phyloP scores from a whole-genome alignment of 2,797 vertebrate genomes.

The Astyanax mexicanus region DNA sequence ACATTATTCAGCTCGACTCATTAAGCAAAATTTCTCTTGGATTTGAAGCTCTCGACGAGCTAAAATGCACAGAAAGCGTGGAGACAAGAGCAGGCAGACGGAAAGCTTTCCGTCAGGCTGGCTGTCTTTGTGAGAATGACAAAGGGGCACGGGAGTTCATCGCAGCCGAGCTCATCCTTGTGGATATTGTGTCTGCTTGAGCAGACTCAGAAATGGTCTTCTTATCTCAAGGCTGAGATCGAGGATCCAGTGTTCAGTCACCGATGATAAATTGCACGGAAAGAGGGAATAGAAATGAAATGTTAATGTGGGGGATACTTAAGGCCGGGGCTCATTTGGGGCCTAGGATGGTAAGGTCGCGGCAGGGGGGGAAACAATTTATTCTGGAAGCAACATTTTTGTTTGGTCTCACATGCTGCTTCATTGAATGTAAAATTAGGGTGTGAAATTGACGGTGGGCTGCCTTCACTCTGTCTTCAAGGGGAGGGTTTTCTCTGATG shows the following conservation, averaged over 20 bases:
- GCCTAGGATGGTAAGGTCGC: conserved; percentile 66
- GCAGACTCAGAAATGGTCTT: conserved; percentile 58
- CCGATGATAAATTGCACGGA: conserved; percentile 79
- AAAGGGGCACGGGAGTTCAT: conserved; percentile 50
- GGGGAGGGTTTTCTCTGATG: neutral
- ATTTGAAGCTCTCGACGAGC: conserved; percentile 74
- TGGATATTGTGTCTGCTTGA: conserved; percentile 66
- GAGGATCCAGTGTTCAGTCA: conserved; percentile 61
- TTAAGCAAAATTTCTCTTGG: conserved; percentile 78
- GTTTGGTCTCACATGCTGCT: conserved; percentile 17
- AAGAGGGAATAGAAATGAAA: conserved; percentile 79
- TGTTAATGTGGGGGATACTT: conserved; percentile 72
- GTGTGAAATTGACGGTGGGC: conserved; percentile 10
- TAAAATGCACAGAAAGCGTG: conserved; percentile 59
- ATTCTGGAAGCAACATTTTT: conserved; percentile 44
- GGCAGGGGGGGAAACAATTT: conserved; percentile 44
- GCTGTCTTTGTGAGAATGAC: conserved; percentile 53
- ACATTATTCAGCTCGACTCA: conserved; percentile 79
- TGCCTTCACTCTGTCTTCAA: too few relatives aligned
- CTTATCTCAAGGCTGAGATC: conserved; percentile 72
- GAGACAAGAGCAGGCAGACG: conserved; percentile 24
- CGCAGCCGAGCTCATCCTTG: conserved; percentile 59
- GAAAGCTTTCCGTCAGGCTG: conserved; percentile 21
- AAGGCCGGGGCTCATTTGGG: conserved; percentile 67
- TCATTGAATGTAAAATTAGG: conserved; percentile 11